Evolutionary conservation across 2,888 invertebrate genomes (phyloP), one percentile per base, ranked within the genome.

Genomic region (Herminia tarsipennalis): DNA sequence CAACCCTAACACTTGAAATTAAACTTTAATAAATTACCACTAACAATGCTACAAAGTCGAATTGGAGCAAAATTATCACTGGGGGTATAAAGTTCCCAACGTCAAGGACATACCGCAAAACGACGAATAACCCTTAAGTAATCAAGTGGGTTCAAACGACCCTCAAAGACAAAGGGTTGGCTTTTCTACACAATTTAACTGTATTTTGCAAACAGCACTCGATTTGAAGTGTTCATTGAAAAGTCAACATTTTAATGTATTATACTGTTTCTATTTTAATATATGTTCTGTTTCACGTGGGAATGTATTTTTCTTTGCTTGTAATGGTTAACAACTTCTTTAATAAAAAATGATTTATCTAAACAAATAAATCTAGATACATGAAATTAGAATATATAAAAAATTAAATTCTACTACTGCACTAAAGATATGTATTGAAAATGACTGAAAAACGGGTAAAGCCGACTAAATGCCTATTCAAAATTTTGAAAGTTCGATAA

Each of bases 181-280:
- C 68, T 67, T 70, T 76, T 73, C 76, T 72, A 76, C 76, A 77
- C 76, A 72, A 81, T 86, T 88, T 81, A 82, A 74, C 74, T 71
- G 77, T 88, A 87, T 88, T 88, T 89, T 86, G 87, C 78, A 88
- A 88, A 88, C 89, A 88, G 71, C 82, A 62, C 85, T 81, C 62
- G 44, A 67, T 56, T 53, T 69, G 62, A 71, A 85, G 79, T 60
- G 70, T 70, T 66, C 61, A 73, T 76, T 68, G 60, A 64, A 70
- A 71, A 77, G 73, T 79, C 76, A 77, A 79, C 74, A 72, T 57
- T 68, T 73, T 70, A 66, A 62, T 70, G 55, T 66, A 35, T 59
- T 56, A 73, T 70, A 81, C 78, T 81, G 83, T 82, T 83, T 77
- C 76, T 62, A 55, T 59, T 70, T 69, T 54, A 21, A 39, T 40